A percentile compares a stretch with the other conserved stretches of the same genome.
Conservation (phyloP, 2,888 invertebrate species). For the Acrocera orbiculus region DNA sequence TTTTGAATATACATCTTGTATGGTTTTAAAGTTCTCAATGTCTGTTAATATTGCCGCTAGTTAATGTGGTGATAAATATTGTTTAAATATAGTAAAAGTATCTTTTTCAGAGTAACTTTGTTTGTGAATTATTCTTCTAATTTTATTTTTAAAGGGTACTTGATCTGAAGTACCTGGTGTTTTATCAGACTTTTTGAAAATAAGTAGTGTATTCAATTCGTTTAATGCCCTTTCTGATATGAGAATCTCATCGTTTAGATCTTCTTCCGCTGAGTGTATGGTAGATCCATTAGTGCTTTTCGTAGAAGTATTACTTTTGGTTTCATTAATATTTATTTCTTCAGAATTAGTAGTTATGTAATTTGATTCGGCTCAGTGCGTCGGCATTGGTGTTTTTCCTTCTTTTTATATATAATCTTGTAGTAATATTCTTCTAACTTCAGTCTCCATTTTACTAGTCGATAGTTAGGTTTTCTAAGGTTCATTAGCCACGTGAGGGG, state of each 20-base stretch:
- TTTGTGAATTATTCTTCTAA: constrained; percentile 3
- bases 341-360: no score
- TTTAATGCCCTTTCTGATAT: constrained; percentile 8
- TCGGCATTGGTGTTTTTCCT: constrained; percentile 3
- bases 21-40: not conserved
- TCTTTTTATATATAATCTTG: constrained; percentile 11
- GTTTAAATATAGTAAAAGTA: constrained; percentile 4
- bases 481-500: constrained; percentile 8
- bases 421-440: constrained; percentile 7
- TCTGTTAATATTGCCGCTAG: not conserved
- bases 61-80: not conserved
- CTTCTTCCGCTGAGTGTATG: constrained; percentile 10
- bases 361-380: constrained; percentile 5
- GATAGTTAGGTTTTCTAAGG: constrained; percentile 9
- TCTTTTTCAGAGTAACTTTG: not conserved
- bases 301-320: constrained; percentile 3
- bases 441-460: constrained; percentile 4
- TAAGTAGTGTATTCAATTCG: constrained; percentile 2
- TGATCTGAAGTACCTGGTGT: no score
- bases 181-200: constrained; percentile 1
- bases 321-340: constrained; percentile 1
- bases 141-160: no score
- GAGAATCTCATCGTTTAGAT: constrained; percentile 9
- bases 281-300: no score
- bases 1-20: no score